Conservation (phyloP, 2,888 invertebrate species). For the Malacosoma neustria region DNA sequence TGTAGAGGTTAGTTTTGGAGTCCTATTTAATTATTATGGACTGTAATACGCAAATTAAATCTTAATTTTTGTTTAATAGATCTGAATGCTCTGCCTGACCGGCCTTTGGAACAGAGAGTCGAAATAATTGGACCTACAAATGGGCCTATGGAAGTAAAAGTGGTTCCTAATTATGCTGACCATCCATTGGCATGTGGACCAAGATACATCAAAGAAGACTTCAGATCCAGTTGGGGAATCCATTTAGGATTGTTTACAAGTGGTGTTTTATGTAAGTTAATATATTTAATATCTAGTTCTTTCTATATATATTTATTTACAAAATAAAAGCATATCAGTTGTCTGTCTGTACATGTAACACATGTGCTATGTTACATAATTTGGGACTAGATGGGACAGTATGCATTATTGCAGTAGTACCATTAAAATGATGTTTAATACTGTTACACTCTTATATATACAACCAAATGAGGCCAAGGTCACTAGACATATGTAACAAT, state of each 20-base stretch:
- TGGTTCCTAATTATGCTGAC: constrained; percentile 82
- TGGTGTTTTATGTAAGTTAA: constrained; percentile 80
- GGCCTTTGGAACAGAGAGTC: constrained; percentile 75
- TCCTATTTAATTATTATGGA: background rate
- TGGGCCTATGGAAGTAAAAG: constrained; percentile 69
- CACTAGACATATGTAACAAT: no score
- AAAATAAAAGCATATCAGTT: no score
- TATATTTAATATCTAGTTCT: background rate
- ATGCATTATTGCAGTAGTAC: no score
- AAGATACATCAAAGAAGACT: constrained; percentile 80
- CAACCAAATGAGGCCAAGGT: no score
- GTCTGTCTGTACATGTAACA: no score
- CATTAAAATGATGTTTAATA: no score
- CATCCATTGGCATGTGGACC: constrained; percentile 84
- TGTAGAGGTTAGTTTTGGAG: constrained; percentile 76
- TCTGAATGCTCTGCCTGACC: constrained; percentile 79
- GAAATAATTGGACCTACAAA: constrained; percentile 79
- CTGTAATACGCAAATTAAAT: no score
- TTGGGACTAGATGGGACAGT: no score
- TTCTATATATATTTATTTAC: no score
- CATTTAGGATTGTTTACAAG: constrained; percentile 78
- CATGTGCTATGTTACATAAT: no score
- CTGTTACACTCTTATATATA: no score
- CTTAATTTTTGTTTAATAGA: constrained; percentile 73
- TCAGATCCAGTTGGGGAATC: constrained; percentile 77